Percentiles rank a stretch among this genome's conserved stretches.
phyloP scores from a whole-genome alignment of 2,888 invertebrate species.

The Eudemis profundana region DNA sequence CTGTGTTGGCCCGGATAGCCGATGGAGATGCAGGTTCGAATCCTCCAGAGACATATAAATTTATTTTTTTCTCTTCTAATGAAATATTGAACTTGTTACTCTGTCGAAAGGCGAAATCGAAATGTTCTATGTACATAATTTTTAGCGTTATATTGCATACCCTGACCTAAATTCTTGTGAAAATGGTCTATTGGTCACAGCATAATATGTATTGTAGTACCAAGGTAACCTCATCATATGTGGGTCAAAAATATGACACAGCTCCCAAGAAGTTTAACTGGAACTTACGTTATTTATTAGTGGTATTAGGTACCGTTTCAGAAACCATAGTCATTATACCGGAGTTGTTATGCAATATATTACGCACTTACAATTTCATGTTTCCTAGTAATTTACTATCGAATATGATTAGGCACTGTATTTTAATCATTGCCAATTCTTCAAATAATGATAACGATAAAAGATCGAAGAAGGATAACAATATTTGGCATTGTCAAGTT shows the following conservation, averaged over 20 bases:
- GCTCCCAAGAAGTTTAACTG: neutral
- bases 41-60: too few species aligned
- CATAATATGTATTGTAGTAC: neutral
- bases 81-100: too few species aligned
- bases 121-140: too few species aligned
- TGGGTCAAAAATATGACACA: conserved; percentile 9
- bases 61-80: too few species aligned
- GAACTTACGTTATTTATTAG: neutral
- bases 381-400: conserved; percentile 1
- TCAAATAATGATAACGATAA: conserved; percentile 17
- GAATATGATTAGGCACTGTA: neutral
- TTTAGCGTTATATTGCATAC: neutral
- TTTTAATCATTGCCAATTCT: conserved; percentile 19
- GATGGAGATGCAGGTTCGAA: too few species aligned
- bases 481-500: conserved; percentile 11
- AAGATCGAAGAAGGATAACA: neutral
- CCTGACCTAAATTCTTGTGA: neutral
- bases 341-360: neutral
- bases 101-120: too few species aligned
- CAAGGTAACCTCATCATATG: neutral
- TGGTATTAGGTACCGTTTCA: neutral
- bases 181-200: neutral
- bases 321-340: neutral
- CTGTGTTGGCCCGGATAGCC: too few species aligned
- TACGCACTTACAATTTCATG: neutral